Percentiles rank a stretch among this genome's conserved stretches.
Conservation (phyloP, 2,888 invertebrate species). For the Exocentrus adspersus region DNA sequence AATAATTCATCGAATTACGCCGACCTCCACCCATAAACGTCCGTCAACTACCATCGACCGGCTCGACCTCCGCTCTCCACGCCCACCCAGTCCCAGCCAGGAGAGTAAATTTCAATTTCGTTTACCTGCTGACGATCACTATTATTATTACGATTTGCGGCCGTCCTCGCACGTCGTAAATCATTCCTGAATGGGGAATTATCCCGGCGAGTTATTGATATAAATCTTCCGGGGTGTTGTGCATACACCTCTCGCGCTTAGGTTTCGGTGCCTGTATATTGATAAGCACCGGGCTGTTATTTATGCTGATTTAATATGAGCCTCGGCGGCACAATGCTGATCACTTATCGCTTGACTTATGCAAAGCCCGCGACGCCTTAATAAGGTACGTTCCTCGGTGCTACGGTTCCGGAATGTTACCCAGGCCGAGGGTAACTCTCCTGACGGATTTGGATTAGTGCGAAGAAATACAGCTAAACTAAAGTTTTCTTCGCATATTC, state of each 20-base stretch:
- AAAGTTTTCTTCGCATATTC: too few relatives aligned
- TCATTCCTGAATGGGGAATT: conserved; percentile 17
- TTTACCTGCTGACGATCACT: conserved; percentile 14
- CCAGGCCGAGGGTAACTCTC: too few relatives aligned
- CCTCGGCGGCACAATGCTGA: not conserved
- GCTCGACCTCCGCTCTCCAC: not conserved
- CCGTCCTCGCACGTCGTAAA: conserved; percentile 14
- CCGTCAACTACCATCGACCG: conserved; percentile 13
- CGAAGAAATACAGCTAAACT: too few relatives aligned
- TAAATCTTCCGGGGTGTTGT: conserved; percentile 22
- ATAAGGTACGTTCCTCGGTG: too few relatives aligned
- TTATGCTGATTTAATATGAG: conserved; percentile 3
- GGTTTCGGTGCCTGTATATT: conserved; percentile 1
- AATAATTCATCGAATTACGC: conserved; percentile 6
- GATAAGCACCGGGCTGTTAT: not conserved
- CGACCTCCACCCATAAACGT: conserved; percentile 23
- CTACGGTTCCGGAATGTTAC: too few relatives aligned
- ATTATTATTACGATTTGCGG: conserved; percentile 20
- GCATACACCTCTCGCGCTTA: conserved; percentile 4
- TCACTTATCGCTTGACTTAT: not conserved
- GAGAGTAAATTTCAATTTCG: conserved; percentile 25
- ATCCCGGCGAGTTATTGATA: conserved; percentile 12
- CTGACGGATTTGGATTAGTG: too few relatives aligned
- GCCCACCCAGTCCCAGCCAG: not conserved
- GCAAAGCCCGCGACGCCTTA: too few relatives aligned